Evolutionary conservation across 37 sponge, comb jelly and placozoan genomes (phyloP).

Genomic region (Diacarnus erythraeanus): DNA sequence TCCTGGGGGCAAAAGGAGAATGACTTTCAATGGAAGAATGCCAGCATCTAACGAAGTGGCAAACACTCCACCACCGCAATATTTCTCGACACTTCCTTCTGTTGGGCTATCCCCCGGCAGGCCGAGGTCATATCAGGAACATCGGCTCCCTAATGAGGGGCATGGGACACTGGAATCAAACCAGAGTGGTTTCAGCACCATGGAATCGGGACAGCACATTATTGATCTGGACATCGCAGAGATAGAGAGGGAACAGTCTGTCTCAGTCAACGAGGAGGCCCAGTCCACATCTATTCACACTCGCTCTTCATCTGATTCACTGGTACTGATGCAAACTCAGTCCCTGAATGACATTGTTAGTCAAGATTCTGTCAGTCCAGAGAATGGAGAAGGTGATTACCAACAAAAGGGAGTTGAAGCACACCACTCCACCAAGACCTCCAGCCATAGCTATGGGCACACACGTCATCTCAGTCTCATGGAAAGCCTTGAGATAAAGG

Average conservation of each 20-base stretch:
- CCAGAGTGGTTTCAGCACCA: neutral
- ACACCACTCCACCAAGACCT: neutral
- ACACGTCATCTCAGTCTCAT: conserved; percentile 28
- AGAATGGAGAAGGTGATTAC: neutral
- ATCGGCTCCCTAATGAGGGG: too few relatives aligned
- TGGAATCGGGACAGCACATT: conserved; percentile 5
- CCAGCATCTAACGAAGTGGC: neutral
- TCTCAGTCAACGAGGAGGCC: neutral
- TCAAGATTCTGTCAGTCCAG: conserved; percentile 13
- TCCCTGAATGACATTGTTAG: conserved; percentile 26
- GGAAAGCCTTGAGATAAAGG: neutral
- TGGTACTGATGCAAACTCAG: conserved; percentile 10
- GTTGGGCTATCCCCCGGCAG: too few relatives aligned
- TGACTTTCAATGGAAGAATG: neutral
- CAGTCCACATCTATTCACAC: neutral
- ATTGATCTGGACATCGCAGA: conserved; percentile 17
- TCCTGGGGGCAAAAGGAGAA: neutral
- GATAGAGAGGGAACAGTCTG: neutral
- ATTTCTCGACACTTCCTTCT: neutral
- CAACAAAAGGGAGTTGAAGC: neutral
- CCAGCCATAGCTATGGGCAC: neutral
- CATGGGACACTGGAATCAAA: neutral
- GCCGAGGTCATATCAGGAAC: too few relatives aligned
- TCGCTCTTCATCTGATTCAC: conserved; percentile 9
- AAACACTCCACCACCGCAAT: neutral